Base-by-base conservation (phyloP, 2,113 vertebrate genomes). In the Bucco capensis region DNA sequence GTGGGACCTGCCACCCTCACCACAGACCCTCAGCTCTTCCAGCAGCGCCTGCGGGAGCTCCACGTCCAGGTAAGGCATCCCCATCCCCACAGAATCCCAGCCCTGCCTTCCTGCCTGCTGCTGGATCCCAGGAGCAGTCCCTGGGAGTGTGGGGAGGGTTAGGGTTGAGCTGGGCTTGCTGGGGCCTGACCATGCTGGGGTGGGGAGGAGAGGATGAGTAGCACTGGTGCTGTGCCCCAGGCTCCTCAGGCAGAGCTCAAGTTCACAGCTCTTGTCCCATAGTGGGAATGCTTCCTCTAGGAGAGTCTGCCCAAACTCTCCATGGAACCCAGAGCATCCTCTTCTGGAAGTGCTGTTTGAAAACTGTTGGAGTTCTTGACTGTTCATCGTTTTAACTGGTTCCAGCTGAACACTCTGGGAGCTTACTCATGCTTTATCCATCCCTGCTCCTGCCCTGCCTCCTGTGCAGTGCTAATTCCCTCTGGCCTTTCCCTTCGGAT, bases 1-100 rank as follows among this genome's bases (percentile, higher is more conserved):
- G 98, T 99, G 18, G 99, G 99, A 40, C 99, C 98, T 0, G 98
- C 98, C 85, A 99, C 98, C 79, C 98, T 99, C 95, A 99, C 99
- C 3, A 97, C 97, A 0, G 98, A 99, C 79, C 98, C 99, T 0
- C 90, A 57, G 88, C 98, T 98, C 95, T 99, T 99, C 93, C 99
- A 99, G 97, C 97, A 88, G 95, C 98, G 98, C 94, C 98, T 99
- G 78, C 96, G 97, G 79, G 98, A 99, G 58, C 98, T 99, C 88
- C 98, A 98, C 5, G 99, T 99, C 80, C 99, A 99, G 99, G 99
- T 99, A 56, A 38, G 57, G 79, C 0, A 3, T 4, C 74, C 40
- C 12, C 56, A 74, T 74, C 78, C 58, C 74, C 8, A 5, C n/a
- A n/a, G 22, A 25, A 76, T 30, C 73, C 42, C 6, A 19, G 27